Evolutionary conservation across 1,140 invertebrate species (phyloP).

Genomic region (Drosophila tropicalis): DNA sequence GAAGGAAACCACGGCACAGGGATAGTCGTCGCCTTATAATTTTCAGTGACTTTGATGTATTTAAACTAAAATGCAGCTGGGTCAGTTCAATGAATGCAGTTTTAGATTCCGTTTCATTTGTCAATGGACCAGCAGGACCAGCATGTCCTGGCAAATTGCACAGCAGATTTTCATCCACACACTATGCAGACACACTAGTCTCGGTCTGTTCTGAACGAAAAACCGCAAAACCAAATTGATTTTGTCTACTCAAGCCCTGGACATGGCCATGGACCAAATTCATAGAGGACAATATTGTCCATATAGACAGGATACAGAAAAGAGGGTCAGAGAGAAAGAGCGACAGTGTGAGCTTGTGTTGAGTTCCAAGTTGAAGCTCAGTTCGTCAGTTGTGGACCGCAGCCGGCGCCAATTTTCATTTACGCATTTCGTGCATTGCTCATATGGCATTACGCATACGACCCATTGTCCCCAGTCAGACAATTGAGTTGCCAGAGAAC

Average conservation of each 20-base stretch:
- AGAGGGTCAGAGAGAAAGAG: not conserved
- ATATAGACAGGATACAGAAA: conserved; percentile 8
- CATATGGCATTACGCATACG: conserved; percentile 77
- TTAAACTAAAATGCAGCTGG: conserved; percentile 71
- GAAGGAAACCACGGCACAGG: not conserved
- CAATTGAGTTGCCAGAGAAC: conserved; percentile 63
- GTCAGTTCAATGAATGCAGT: conserved; percentile 25
- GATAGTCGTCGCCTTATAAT: conserved; percentile 41
- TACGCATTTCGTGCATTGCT: conserved; percentile 72
- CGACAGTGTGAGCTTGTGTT: not conserved
- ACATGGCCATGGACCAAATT: conserved; percentile 32
- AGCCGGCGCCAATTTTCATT: conserved; percentile 75
- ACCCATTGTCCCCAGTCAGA: conserved; percentile 58
- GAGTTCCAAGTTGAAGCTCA: conserved; percentile 10
- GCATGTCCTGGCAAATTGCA: conserved; percentile 57
- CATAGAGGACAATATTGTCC: conserved; percentile 11
- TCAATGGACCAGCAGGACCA: conserved; percentile 40
- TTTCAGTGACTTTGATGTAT: conserved; percentile 65
- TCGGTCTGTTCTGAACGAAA: conserved; percentile 44
- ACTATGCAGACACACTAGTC: not conserved
- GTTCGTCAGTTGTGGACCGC: conserved; percentile 28
- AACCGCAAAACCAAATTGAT: conserved; percentile 80
- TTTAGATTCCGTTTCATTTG: conserved; percentile 44
- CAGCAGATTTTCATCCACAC: conserved; percentile 33
- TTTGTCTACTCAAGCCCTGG: conserved; percentile 72